A percentile compares a stretch with the other conserved stretches of the same genome.
Evolutionary conservation across 2,888 invertebrate species (phyloP).

Genomic region (Girardia tigrina): DNA sequence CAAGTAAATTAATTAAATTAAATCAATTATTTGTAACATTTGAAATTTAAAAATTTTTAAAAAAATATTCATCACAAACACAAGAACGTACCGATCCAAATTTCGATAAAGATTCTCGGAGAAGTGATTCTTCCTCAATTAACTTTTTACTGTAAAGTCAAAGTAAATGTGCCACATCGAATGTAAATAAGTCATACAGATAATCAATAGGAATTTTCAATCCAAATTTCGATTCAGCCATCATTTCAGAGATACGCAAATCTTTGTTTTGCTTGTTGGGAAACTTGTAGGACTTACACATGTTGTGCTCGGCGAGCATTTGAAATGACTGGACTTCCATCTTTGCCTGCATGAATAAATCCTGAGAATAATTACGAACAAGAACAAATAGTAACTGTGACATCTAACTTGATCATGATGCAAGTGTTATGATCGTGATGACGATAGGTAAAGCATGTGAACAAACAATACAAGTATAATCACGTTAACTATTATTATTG

Average conservation of each 20-base stretch:
- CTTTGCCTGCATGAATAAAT: neutral
- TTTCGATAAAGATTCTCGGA: neutral
- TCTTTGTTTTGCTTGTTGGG: neutral
- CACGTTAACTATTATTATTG: too few species aligned
- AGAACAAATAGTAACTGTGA: too few species aligned
- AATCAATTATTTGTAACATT: too few species aligned
- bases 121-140: neutral
- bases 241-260: constrained; percentile 1
- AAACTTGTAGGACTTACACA: neutral
- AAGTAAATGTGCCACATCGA: neutral
- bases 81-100: neutral
- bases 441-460: too few species aligned
- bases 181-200: neutral
- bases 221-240: constrained; percentile 14
- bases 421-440: too few species aligned
- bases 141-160: neutral
- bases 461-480: too few species aligned
- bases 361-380: too few species aligned
- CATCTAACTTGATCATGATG: too few species aligned
- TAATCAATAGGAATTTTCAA: neutral
- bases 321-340: neutral
- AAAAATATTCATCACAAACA: neutral
- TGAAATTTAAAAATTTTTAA: too few species aligned
- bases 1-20: too few species aligned
- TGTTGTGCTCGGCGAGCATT: neutral